Evolutionary conservation across 2,113 vertebrate genomes (phyloP).

Genomic region (Hippocampus guttulatus): DNA sequence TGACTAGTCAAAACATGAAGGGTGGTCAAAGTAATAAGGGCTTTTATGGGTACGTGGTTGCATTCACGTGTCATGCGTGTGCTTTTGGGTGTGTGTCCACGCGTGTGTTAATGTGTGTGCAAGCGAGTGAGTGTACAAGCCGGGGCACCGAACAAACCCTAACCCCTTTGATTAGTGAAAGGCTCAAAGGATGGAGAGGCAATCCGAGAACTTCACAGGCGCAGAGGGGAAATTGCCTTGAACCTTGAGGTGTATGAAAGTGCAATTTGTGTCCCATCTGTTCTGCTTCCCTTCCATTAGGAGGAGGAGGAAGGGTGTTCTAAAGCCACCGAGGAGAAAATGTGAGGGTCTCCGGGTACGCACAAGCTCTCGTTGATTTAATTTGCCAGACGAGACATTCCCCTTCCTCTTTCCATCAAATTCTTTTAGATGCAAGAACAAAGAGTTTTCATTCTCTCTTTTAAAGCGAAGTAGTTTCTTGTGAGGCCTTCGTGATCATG

Average conservation of each 20-base stretch:
- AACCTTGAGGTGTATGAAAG: conserved; percentile 77
- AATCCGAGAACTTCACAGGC: conserved; percentile 75
- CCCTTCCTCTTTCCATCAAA: conserved; percentile 39
- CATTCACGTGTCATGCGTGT: conserved; percentile 3
- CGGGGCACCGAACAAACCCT: conserved; percentile 65
- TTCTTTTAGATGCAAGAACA: conserved; percentile 32
- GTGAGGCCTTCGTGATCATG: not conserved
- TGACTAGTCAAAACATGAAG: conserved; percentile 30
- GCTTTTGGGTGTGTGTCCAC: not conserved
- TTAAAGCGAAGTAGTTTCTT: not conserved
- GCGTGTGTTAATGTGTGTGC: conserved; percentile 10
- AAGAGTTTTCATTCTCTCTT: conserved; percentile 5
- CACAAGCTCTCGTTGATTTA: conserved; percentile 60
- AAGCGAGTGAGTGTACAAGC: conserved; percentile 46
- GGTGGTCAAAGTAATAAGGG: conserved; percentile 24
- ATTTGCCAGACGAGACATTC: conserved; percentile 61
- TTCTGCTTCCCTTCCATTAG: conserved; percentile 76
- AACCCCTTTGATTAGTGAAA: conserved; percentile 74
- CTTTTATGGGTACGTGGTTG: conserved; percentile 25
- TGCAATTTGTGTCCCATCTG: conserved; percentile 79
- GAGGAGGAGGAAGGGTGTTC: conserved; percentile 70
- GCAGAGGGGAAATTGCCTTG: conserved; percentile 75
- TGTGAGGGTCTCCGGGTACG: conserved; percentile 61
- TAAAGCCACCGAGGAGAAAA: conserved; percentile 65
- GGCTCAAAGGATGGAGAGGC: conserved; percentile 76